Evolutionary conservation across 1,140 invertebrate species (phyloP).

Genomic region (Aporrectodea caliginosa): DNA sequence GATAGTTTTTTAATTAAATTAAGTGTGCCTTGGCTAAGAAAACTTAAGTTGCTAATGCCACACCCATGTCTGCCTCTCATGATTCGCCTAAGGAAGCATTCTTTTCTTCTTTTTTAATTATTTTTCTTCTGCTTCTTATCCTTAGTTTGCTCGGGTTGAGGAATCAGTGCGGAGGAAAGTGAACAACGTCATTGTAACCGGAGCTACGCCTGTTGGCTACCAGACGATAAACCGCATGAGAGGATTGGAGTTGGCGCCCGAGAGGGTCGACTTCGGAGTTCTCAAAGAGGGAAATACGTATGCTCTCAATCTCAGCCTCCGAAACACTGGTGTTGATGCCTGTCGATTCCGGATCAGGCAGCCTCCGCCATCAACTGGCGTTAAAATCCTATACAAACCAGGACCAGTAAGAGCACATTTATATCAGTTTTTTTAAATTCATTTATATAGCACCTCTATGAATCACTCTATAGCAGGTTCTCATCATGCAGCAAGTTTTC

Average conservation of each 20-base stretch:
- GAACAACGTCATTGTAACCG: neutral
- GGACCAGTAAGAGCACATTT: conserved; percentile 47
- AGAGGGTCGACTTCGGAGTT: conserved; percentile 51
- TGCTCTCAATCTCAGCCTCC: conserved; percentile 42
- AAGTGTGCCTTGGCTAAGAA: too few relatives aligned
- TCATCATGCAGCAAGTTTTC: too few relatives aligned
- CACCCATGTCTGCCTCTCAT: too few relatives aligned
- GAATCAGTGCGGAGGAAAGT: neutral
- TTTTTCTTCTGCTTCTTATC: too few relatives aligned
- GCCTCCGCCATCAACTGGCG: conserved; percentile 52
- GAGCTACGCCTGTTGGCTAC: neutral
- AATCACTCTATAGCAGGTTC: too few relatives aligned
- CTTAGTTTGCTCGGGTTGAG: neutral
- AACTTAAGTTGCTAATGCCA: too few relatives aligned
- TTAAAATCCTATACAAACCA: conserved; percentile 49
- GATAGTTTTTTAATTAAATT: too few relatives aligned
- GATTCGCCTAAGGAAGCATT: too few relatives aligned
- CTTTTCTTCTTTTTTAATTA: too few relatives aligned
- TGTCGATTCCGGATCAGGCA: conserved; percentile 53
- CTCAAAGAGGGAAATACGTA: conserved; percentile 53
- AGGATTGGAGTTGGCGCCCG: conserved; percentile 48
- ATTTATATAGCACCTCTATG: too few relatives aligned
- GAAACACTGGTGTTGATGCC: conserved; percentile 53
- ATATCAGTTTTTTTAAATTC: too few relatives aligned
- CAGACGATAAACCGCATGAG: neutral